phyloP scores from a whole-genome alignment of 2,113 vertebrate genomes.

The Heloderma charlesbogerti region DNA sequence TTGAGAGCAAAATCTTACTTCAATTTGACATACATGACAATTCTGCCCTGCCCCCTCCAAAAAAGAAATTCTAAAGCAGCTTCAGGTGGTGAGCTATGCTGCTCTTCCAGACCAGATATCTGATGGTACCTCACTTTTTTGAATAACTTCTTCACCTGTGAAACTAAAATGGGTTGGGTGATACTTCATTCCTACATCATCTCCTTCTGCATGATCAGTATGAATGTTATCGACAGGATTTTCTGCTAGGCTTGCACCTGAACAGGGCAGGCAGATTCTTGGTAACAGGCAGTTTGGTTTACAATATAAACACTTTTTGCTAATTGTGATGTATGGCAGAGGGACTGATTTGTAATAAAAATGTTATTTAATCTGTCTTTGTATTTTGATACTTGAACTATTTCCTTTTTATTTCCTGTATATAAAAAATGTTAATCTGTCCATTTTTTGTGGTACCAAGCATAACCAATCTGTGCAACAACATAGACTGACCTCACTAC shows the following conservation, averaged over 20 bases:
- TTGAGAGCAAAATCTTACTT: slow-evolving; percentile 26
- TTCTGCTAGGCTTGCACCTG: slow-evolving; percentile 5
- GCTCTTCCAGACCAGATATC: slow-evolving; percentile 55
- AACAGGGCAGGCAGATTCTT: neutral
- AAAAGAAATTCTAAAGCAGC: slow-evolving; percentile 36
- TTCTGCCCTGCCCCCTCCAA: slow-evolving; percentile 12
- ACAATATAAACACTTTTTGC: slow-evolving; percentile 82
- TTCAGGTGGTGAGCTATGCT: slow-evolving; percentile 3
- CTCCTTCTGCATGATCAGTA: slow-evolving; percentile 37
- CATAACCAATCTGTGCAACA: slow-evolving; percentile 76
- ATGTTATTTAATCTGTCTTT: slow-evolving; percentile 92
- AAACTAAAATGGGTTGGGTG: slow-evolving; percentile 36
- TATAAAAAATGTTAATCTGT: slow-evolving; percentile 86
- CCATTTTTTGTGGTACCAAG: slow-evolving; percentile 88
- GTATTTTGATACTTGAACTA: slow-evolving; percentile 99
- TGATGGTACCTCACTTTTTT: slow-evolving; percentile 28
- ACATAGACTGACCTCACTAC: slow-evolving; percentile 88
- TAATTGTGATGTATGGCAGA: slow-evolving; percentile 80
- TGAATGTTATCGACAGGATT: slow-evolving; percentile 36
- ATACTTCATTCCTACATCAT: slow-evolving; percentile 35
- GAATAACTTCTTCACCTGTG: neutral
- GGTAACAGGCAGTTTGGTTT: slow-evolving; percentile 71
- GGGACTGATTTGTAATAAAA: slow-evolving; percentile 86
- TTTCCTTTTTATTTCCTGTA: slow-evolving; percentile 90
- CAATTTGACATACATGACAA: slow-evolving; percentile 11